A percentile compares a stretch with the other conserved stretches of the same genome.
These are phyloP conservation scores for Callorhinus ursinus DNA, from an alignment of 2,113 vertebrate genomes.

Conservation along the genomic window DNA sequence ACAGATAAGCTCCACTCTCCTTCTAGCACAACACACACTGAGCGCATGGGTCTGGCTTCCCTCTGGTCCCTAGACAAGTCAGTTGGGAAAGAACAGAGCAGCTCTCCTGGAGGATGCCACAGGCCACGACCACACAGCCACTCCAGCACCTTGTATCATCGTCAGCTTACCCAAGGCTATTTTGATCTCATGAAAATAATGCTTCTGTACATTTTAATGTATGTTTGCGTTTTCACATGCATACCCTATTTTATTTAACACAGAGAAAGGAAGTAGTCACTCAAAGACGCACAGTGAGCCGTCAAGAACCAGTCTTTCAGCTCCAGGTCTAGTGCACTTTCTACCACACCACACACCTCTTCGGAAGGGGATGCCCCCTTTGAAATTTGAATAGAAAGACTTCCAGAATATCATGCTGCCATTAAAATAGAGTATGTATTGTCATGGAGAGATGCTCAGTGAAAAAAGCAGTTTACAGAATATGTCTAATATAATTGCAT, in stretches of 20 bases:
- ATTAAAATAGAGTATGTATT: neutral
- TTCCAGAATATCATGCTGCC: neutral
- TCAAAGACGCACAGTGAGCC: neutral
- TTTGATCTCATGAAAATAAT: neutral
- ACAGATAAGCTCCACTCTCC: neutral
- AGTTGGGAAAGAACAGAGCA: neutral
- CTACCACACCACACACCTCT: neutral
- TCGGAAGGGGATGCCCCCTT: neutral
- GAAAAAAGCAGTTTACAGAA: neutral
- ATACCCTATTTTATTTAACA: neutral
- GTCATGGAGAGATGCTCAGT: neutral
- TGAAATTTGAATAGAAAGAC: neutral
- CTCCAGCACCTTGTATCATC: neutral
- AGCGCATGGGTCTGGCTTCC: neutral
- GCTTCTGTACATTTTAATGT: neutral
- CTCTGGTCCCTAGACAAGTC: neutral
- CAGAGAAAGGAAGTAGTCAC: neutral
- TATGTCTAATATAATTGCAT: neutral
- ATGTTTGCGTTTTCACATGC: neutral
- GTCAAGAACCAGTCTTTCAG: neutral
- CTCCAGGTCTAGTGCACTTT: neutral
- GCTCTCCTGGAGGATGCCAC: neutral
- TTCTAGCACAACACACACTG: neutral
- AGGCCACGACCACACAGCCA: accelerated
- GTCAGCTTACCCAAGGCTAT: neutral